A percentile compares a stretch with the other conserved stretches of the same genome.
These are phyloP conservation scores for Drosophila neoperkinsi DNA, from an alignment of 2,888 invertebrate species.

Conservation along the genomic window DNA sequence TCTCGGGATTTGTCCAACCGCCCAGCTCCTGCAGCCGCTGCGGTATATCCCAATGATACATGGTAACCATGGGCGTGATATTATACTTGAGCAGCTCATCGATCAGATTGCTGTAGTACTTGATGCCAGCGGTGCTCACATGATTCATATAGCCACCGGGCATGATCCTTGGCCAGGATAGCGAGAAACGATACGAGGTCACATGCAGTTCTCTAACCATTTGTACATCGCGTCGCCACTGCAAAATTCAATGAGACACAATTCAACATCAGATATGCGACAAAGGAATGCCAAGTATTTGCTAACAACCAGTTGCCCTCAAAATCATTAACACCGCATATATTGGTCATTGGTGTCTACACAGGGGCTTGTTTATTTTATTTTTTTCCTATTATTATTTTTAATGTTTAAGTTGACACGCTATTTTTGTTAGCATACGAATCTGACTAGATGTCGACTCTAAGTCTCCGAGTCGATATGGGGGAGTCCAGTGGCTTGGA, in stretches of 20 bases:
- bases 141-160: slow-evolving; percentile 89
- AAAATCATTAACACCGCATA: slow-evolving; percentile 28
- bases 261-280: neutral
- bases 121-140: slow-evolving; percentile 89
- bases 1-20: slow-evolving; percentile 89
- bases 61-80: slow-evolving; percentile 90
- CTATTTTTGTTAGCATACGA: slow-evolving; percentile 36
- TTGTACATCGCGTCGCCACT: slow-evolving; percentile 87
- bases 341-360: slow-evolving; percentile 38
- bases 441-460: slow-evolving; percentile 10
- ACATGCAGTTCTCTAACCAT: slow-evolving; percentile 88
- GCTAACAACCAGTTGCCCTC: slow-evolving; percentile 53
- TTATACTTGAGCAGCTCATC: slow-evolving; percentile 88
- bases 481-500: slow-evolving; percentile 44
- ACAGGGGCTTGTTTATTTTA: neutral
- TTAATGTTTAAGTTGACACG: slow-evolving; percentile 52
- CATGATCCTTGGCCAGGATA: slow-evolving; percentile 91
- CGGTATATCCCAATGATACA: slow-evolving; percentile 91
- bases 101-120: slow-evolving; percentile 92
- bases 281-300: slow-evolving; percentile 47
- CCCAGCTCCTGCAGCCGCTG: slow-evolving; percentile 88
- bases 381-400: slow-evolving; percentile 1
- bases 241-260: slow-evolving; percentile 22
- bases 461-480: slow-evolving; percentile 15
- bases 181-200: slow-evolving; percentile 89